Percentiles rank a stretch among this genome's conserved stretches.
Conservation (phyloP, 2,113 vertebrate species). For the Macroglossus sobrinus region DNA sequence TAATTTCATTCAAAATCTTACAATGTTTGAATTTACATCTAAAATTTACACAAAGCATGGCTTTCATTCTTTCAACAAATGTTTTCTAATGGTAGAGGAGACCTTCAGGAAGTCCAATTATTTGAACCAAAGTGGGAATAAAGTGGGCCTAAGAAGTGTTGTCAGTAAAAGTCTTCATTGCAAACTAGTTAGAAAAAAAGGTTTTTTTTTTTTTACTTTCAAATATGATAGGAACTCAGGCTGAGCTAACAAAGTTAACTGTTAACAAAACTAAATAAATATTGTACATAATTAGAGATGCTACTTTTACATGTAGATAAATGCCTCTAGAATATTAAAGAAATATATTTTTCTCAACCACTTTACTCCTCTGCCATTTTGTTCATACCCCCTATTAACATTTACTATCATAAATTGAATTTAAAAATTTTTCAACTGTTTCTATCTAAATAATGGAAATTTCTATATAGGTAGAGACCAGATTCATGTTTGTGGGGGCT, state of each 20-base stretch:
- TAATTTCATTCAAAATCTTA: not conserved
- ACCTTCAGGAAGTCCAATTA: not conserved
- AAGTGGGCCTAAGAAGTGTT: not conserved
- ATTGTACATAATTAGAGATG: not conserved
- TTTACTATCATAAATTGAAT: not conserved
- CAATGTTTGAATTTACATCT: not conserved
- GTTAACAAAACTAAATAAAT: not conserved
- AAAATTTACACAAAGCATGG: not conserved
- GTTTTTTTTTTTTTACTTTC: not conserved
- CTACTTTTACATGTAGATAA: not conserved
- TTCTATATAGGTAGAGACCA: not conserved
- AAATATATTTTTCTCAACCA: not conserved
- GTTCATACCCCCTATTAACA: not conserved
- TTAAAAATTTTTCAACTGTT: not conserved
- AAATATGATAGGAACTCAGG: not conserved
- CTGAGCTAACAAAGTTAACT: slow-evolving; percentile 7
- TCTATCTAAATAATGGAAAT: slow-evolving; percentile 3
- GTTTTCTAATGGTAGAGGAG: not conserved
- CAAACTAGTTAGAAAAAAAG: not conserved
- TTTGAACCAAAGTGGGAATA: not conserved
- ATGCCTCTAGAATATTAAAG: slow-evolving; percentile 3
- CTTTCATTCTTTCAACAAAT: not conserved
- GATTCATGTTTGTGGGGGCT: not conserved
- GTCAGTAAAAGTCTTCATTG: not conserved
- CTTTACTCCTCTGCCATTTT: not conserved